Percentiles rank a stretch among this genome's conserved stretches.
Conservation (phyloP, 2,113 vertebrate genomes). For the Tringa solitaria region DNA sequence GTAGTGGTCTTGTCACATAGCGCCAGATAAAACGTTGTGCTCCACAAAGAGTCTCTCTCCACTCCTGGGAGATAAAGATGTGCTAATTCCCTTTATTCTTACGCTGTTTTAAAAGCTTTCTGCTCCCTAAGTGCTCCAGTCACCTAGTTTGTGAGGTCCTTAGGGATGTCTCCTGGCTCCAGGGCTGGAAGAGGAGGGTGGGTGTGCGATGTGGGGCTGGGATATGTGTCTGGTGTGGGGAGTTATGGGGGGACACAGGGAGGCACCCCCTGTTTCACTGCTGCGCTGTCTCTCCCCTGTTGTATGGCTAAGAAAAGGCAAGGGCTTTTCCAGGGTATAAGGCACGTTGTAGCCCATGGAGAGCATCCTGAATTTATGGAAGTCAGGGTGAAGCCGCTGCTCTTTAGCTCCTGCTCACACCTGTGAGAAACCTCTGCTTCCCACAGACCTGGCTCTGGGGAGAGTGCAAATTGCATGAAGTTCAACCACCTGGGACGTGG, state of each 20-base stretch:
- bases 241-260: accelerated
- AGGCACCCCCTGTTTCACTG: background rate
- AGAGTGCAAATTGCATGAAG: too few relatives aligned
- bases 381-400: background rate
- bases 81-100: background rate
- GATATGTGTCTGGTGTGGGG: accelerated
- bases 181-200: background rate
- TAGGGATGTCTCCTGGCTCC: background rate
- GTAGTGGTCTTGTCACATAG: background rate
- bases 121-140: background rate
- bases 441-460: accelerated
- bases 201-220: accelerated
- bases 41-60: background rate
- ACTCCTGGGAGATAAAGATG: background rate
- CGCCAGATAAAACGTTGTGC: background rate
- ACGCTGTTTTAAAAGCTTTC: background rate
- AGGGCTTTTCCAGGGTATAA: background rate
- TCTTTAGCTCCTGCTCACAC: background rate
- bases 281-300: too few relatives aligned
- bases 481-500: too few relatives aligned
- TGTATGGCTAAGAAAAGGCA: accelerated
- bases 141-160: background rate
- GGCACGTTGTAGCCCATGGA: background rate
- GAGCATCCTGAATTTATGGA: background rate
- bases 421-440: background rate